Conservation (phyloP, 2,797 vertebrate species). For the Amblyopsis hoosieri region DNA sequence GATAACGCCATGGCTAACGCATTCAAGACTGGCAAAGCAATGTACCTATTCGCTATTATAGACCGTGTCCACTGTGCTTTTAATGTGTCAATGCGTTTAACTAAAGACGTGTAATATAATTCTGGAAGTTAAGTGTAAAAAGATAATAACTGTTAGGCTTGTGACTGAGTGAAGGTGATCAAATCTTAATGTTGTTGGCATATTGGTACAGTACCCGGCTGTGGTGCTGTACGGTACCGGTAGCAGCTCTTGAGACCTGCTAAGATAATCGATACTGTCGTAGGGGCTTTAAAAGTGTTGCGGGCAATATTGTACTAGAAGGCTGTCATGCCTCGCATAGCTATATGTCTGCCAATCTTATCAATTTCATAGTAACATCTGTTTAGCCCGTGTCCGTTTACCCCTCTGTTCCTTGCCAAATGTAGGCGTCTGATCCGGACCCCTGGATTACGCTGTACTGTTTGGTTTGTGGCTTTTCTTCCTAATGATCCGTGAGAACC, state of each 20-base stretch:
- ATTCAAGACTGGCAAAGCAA: constrained; percentile 33
- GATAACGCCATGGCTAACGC: constrained; percentile 27
- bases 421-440: constrained; percentile 1
- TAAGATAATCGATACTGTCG: constrained; percentile 10
- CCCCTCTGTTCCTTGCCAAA: constrained; percentile 14
- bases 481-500: no score
- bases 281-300: constrained; percentile 12
- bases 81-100: constrained; percentile 15
- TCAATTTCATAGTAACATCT: not conserved
- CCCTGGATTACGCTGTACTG: not conserved
- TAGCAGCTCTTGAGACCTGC: constrained; percentile 10
- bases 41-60: constrained; percentile 45
- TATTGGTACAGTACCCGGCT: not conserved
- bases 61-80: constrained; percentile 31
- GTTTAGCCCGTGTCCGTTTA: constrained; percentile 1
- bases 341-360: constrained; percentile 3
- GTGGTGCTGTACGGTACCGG: constrained; percentile 9
- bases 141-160: not conserved
- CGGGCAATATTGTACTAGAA: constrained; percentile 1
- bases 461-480: not conserved
- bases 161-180: not conserved
- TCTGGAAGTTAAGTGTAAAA: not conserved
- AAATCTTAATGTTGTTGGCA: constrained; percentile 1
- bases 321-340: not conserved
- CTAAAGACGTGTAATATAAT: not conserved